These are phyloP conservation scores for Saccostrea echinata DNA, from an alignment of 1,140 invertebrate species.

Conservation along the genomic window DNA sequence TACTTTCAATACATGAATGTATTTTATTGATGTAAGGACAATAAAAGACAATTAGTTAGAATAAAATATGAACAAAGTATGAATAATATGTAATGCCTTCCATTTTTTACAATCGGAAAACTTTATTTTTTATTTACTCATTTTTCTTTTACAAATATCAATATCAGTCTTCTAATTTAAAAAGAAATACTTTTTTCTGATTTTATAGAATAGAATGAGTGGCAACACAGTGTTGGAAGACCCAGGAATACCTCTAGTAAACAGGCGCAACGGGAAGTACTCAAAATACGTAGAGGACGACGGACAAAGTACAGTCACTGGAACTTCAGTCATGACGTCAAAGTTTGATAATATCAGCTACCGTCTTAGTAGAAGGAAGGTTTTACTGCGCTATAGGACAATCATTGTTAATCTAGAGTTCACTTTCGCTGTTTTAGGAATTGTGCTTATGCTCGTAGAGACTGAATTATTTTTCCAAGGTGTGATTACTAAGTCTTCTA, in stretches of 20 bases:
- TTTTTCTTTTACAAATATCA: too few species aligned
- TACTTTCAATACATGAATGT: too few species aligned
- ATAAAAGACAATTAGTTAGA: too few species aligned
- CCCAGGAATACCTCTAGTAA: slow-evolving; percentile 69
- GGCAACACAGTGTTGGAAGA: slow-evolving; percentile 65
- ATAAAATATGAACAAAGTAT: too few species aligned
- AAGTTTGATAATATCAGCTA: slow-evolving; percentile 74
- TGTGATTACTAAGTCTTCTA: slow-evolving; percentile 60
- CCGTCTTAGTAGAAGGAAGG: slow-evolving; percentile 70
- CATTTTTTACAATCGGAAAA: too few species aligned
- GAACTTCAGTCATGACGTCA: background rate
- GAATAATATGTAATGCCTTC: too few species aligned
- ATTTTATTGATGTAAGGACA: too few species aligned
- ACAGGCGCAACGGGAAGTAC: slow-evolving; percentile 61
- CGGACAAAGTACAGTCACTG: slow-evolving; percentile 2
- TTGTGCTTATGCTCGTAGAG: slow-evolving; percentile 76
- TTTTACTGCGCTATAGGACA: slow-evolving; percentile 68
- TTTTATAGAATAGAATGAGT: slow-evolving; percentile 63
- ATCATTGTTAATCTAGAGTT: slow-evolving; percentile 72
- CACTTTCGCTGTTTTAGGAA: slow-evolving; percentile 71
- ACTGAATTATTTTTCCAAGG: slow-evolving; percentile 72
- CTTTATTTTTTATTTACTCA: too few species aligned
- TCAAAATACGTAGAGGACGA: slow-evolving; percentile 65
- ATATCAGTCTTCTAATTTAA: too few species aligned
- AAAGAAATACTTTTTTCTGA: too few species aligned